These are phyloP conservation scores for Dynastes maya DNA, from an alignment of 2,888 invertebrate genomes.

Conservation along the genomic window DNA sequence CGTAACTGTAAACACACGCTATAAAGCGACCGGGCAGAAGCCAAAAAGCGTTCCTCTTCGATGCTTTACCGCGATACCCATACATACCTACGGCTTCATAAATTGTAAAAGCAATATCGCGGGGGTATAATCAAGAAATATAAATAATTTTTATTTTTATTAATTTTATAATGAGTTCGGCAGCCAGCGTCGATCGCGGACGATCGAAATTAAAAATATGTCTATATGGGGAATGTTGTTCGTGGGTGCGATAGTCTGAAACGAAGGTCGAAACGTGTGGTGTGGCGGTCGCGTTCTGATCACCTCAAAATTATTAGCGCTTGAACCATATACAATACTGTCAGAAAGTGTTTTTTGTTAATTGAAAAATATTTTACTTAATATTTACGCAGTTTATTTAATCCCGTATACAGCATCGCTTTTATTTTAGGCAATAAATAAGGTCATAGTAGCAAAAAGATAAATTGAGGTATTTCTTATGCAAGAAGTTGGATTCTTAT, in stretches of 20 bases:
- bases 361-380: too few species aligned
- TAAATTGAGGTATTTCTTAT: too few species aligned
- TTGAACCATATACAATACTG: background rate
- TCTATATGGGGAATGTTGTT: constrained; percentile 30
- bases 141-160: constrained; percentile 41
- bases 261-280: too few species aligned
- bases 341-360: background rate
- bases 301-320: background rate
- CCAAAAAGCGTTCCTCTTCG: too few species aligned
- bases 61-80: background rate
- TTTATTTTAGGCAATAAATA: too few species aligned
- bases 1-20: constrained; percentile 30
- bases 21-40: background rate
- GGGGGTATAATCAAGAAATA: constrained; percentile 37
- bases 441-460: too few species aligned
- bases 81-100: background rate
- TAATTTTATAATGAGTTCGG: constrained; percentile 29
- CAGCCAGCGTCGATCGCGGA: background rate
- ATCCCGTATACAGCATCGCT: too few species aligned
- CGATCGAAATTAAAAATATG: constrained; percentile 31
- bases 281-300: too few species aligned
- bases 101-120: constrained; percentile 36
- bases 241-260: background rate
- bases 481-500: too few species aligned
- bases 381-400: too few species aligned